Evolutionary conservation across 2,888 invertebrate species (phyloP), one percentile per base, ranked within the genome.

Genomic region (Hipparchia semele): DNA sequence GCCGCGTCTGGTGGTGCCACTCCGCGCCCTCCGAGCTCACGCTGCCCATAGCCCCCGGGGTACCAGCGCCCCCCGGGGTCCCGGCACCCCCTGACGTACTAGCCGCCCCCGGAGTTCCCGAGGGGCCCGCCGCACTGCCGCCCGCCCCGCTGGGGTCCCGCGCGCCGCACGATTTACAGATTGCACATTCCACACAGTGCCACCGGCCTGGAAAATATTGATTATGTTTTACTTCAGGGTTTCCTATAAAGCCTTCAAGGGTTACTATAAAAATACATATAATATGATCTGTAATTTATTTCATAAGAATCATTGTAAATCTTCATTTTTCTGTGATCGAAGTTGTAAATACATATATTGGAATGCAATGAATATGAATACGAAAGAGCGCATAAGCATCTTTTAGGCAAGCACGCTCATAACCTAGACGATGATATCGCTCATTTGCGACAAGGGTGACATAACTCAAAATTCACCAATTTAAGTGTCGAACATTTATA

Each of bases 181-280:
- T 90, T 8, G 96, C 96, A 85, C 98, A 98, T 80, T 96, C 96
- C 73, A 95, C 95, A 88, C 99, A 99, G 85, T 98, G 97, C 98
- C 98, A 99, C 67, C 97, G 96, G 56, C 95, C 95, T 95, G 74
- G 2, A 66, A 59, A 51, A 1, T 54, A 45, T 60, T 60, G 39
- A 5, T 39, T 10, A 3, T 0, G 33, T 33, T 23, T 33, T 23
- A 59, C 49, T 49, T 8, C 49, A 49, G 6, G 5, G 46, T 46
- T 49, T 49, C 49, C 8, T 49, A 1, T 6, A 49, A 6, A 6
- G 1, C 6, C 8, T 12, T 54, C 39, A 39, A 39, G 39, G 23
- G 23, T 23, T 23, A 23, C 23, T 0, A 23, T 23, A 23, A 23
- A 23, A 23, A 23, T 23, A 23, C 23, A 23, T 23, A 23, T 23